phyloP scores from a whole-genome alignment of 1,140 invertebrate species.

The Ceratitis capitata region DNA sequence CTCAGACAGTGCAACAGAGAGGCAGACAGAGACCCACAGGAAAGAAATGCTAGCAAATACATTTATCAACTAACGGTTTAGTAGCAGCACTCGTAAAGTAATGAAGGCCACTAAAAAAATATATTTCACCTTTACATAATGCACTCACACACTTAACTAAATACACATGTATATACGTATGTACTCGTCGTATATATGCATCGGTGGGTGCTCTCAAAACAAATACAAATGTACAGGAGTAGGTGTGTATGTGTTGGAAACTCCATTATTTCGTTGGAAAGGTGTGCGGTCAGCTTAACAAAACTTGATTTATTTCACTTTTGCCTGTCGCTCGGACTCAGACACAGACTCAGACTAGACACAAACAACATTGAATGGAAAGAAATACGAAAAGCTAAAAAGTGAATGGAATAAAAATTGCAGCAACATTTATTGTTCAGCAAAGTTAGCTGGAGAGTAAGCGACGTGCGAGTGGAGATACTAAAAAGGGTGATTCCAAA shows the following conservation, averaged over 20 bases:
- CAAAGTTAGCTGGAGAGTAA: not conserved
- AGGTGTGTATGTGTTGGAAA: not conserved
- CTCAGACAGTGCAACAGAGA: not conserved
- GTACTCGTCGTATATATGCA: too few relatives aligned
- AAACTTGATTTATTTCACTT: conserved; percentile 38
- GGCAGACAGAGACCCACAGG: not conserved
- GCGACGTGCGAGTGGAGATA: not conserved
- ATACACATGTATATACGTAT: not conserved
- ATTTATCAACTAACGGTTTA: not conserved
- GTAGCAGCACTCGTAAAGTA: too few relatives aligned
- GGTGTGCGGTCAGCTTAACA: conserved; percentile 29
- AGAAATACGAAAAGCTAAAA: not conserved
- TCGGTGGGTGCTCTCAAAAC: not conserved
- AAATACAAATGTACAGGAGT: not conserved
- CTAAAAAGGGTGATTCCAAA: not conserved
- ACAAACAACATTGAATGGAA: too few relatives aligned
- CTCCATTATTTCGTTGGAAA: not conserved
- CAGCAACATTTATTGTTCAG: not conserved
- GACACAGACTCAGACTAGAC: too few relatives aligned
- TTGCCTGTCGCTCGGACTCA: conserved; percentile 16
- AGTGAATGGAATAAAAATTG: not conserved
- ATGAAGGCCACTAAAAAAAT: not conserved
- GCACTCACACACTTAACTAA: too few relatives aligned
- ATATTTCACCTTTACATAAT: not conserved
- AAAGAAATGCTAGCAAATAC: not conserved